Base-by-base conservation (phyloP, 2,113 vertebrate species). In the Rhadina sibilatrix region DNA sequence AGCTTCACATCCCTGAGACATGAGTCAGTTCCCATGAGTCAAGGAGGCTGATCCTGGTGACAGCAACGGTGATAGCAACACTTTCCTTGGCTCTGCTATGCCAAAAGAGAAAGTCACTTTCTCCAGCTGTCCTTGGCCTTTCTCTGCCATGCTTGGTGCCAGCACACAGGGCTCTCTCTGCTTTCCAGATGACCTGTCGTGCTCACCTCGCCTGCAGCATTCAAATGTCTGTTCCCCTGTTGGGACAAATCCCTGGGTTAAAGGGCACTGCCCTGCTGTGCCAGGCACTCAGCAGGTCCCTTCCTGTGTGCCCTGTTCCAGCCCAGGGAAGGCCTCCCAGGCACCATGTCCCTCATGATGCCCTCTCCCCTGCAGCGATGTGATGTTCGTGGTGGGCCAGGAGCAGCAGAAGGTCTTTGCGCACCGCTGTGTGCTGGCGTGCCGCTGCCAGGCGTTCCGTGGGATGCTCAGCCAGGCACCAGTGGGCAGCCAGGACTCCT, bases 341-440 rank as follows among this genome's bases (percentile, higher is more conserved):
- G 38, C 15, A 17, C 10, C 0, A 1, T 19, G 9, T 59, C 33
- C 59, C 49, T 87, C 40, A 88, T 0, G 0, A 12, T 90, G 12
- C 38, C 52, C 20, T 96, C 54, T 86, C 30, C 20, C 61, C 38
- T 1, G 2, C 97, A 98, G 98, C 3, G 98, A 98, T 46, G 97
- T 98, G 75, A 85, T 96, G 4, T 98, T 98, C 4, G 93, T 98
- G 96, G 98, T 98, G 38, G 98, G 98, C 87, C 96, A n/a, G 90
- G 98, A 98, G 90, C 92, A 85, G 94, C 97, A 97, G 96, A 96
- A 98, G 92, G 96, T 98, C 28, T 98, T 98, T 79, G 98, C 98
- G 0, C 98, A 98, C 66, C 98, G 98, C 69, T 98, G 98, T 22
- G 97, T 98, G 89, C 88, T 98, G 87, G 97, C 95, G 0, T 98